These are phyloP conservation scores for Danio aesculapii DNA, from an alignment of 2,797 vertebrate genomes.

Conservation along the genomic window DNA sequence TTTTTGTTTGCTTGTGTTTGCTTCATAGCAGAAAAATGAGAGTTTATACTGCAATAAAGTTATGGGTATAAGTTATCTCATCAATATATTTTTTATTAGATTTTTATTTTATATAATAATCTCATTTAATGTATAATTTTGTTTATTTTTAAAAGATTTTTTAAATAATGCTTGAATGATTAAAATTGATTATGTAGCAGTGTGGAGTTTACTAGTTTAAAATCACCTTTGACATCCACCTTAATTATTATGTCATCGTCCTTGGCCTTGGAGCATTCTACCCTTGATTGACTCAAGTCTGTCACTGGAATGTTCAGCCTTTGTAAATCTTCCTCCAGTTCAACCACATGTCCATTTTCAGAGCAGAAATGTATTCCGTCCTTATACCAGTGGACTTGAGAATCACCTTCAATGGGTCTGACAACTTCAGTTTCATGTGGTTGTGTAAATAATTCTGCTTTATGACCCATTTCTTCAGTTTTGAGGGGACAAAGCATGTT, in stretches of 20 bases:
- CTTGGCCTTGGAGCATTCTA: conserved; percentile 73
- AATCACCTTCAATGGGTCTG: conserved; percentile 63
- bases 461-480: conserved; percentile 49
- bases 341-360: conserved; percentile 73
- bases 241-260: conserved; percentile 75
- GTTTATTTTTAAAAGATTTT: neutral
- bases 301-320: conserved; percentile 71
- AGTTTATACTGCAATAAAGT: conserved; percentile 15
- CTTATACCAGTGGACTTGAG: conserved; percentile 75
- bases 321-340: conserved; percentile 71
- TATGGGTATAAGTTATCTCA: neutral
- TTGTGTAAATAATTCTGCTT: conserved; percentile 57
- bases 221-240: conserved; percentile 83
- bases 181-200: conserved; percentile 3
- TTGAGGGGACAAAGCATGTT: conserved; percentile 52
- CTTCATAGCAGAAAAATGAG: neutral
- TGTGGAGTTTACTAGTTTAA: conserved; percentile 56
- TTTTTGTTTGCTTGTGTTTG: neutral
- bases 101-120: neutral
- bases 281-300: conserved; percentile 72
- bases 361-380: conserved; percentile 72
- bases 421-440: conserved; percentile 56
- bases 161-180: conserved; percentile 11
- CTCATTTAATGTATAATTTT: neutral
- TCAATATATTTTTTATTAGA: neutral